Base-by-base conservation (phyloP, 2,113 vertebrate species). In the Synodontis membranacea region DNA sequence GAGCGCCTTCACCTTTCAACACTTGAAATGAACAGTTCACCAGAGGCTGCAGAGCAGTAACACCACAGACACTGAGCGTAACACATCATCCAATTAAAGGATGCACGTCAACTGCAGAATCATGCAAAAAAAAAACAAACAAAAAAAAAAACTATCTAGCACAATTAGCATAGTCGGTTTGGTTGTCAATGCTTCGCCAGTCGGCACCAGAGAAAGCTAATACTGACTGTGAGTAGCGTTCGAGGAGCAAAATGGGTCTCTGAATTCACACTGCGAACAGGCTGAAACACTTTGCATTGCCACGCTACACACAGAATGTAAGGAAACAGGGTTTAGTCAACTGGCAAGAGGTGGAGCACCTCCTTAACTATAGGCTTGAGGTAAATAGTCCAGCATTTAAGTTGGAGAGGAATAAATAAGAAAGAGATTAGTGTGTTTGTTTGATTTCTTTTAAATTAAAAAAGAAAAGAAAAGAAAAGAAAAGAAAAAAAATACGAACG, bases 371-470 rank as follows among this genome's bases (percentile, higher is more conserved):
- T 79, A 90, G 88, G 90, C 90, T 91, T 93, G 92, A 95, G 92
- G 90, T 93, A 93, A 89, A 91, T 54, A 87, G 86, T 94, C 93
- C 93, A 95, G 93, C 93, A 94, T 93, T 92, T 84, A 80, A 92
- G 92, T 88, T 91, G 42, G 84, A 84, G 48, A 82, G 58, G 80
- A 82, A 62, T 82, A 82, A 62, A 62, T 82, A 64, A 82, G 39
- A 82, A 81, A 62, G 28, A 82, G 60, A 64, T 62, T 46, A 64
- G 80, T 80, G 78, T 56, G 85, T 84, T 66, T 78, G 11, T 85
- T 89, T 87, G 82, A 82, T 79, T 88, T 82, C 91, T 80, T 90
- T 79, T 80, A 83, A 84, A 80, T 34, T 50, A 70, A 78, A 89
- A 85, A 87, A 39, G 80, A 89, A 79, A 89, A 83, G 21, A 17